Conservation (phyloP, 2,797 vertebrate species). For the Phataginus tricuspis region DNA sequence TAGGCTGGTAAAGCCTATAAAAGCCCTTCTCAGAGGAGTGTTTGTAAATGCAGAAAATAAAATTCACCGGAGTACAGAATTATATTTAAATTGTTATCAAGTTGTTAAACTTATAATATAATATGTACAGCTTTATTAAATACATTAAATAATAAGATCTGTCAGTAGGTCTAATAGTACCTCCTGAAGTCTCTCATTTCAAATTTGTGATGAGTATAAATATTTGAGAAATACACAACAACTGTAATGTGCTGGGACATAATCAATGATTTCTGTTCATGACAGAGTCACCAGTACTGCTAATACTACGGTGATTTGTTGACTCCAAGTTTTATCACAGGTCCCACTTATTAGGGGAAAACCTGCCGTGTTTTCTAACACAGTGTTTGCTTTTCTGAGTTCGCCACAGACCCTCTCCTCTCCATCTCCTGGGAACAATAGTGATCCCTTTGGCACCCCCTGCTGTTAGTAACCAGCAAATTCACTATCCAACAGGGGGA, state of each 20-base stretch:
- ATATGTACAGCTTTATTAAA: background rate
- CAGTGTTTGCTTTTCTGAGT: background rate
- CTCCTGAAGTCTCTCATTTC: background rate
- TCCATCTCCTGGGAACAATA: conserved; percentile 68
- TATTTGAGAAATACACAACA: background rate
- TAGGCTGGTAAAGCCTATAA: background rate
- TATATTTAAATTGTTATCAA: conserved; percentile 55
- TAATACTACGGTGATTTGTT: background rate
- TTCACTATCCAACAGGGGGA: conserved; percentile 1
- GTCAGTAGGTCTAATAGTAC: background rate
- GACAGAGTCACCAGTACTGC: background rate
- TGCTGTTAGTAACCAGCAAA: conserved; percentile 72
- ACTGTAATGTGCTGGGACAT: background rate
- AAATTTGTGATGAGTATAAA: background rate
- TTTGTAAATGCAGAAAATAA: conserved; percentile 37
- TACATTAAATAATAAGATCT: background rate
- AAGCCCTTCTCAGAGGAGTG: conserved; percentile 27
- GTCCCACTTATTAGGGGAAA: background rate
- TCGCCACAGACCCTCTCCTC: background rate
- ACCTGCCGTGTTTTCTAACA: background rate
- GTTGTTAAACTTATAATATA: background rate
- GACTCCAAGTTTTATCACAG: background rate
- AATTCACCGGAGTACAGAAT: background rate
- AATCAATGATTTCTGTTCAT: background rate
- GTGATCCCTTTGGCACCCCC: conserved; percentile 75